Evolutionary conservation across 1,140 invertebrate species (phyloP), one percentile per base, ranked within the genome.

Genomic region (Drosophila littoralis): DNA sequence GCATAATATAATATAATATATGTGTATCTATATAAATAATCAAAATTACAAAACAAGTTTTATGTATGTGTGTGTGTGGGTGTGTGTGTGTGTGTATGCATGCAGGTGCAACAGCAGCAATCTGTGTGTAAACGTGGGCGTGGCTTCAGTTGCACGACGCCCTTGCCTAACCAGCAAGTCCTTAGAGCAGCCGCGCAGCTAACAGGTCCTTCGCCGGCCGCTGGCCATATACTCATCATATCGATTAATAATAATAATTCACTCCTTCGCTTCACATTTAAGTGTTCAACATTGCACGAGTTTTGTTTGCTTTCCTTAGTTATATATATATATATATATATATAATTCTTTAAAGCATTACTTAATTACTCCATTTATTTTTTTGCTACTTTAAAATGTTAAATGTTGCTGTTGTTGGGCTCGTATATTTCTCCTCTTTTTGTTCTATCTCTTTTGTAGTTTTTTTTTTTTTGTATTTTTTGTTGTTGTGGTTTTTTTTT

Each of bases 281-380:
- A 54, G 71, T 75, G 67, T 76, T 79, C 67, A 86, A 88, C 83
- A 86, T 86, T 86, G 83, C 83, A 86, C 83, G 82, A 88, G 83
- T 83, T 79, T 79, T 68, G 35, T 58, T 73, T 72, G 58, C 50
- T 68, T 81, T 63, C 72, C 8, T 67, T 45, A 58, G 64, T 73
- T 78, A 61, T 73, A 10, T 43, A 32, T 54, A 17, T 61, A 15
- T 61, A 43, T 59, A 61, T 60, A 40, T 74, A 36, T 79, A 66
- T 80, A 70, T 84, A 81, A 70, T 66, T 78, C 64, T 64, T 83
- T 77, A 83, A 84, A 88, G 82, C 82, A 73, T 76, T 86, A 77
- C 69, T 54, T 80, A 84, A 75, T 77, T 75, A 70, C 54, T 48
- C 51, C 50, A 61, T 73, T 73, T 48, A 68, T n/a, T 74, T 71